Evolutionary conservation across 2,888 invertebrate species (phyloP).

Genomic region (Sinotaia quadrata): DNA sequence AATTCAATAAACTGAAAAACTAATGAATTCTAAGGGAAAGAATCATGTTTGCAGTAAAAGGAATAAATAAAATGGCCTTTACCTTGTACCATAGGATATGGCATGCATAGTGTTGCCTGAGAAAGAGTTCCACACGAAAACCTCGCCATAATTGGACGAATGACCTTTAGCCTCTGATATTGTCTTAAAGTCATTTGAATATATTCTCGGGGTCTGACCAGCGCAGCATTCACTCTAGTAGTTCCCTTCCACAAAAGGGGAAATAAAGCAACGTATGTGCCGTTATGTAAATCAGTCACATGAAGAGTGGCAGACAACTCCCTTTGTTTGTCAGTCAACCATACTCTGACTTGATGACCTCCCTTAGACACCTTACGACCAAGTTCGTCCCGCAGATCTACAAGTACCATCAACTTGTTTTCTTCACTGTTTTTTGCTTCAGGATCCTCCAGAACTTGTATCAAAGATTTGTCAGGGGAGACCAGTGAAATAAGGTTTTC

Average conservation of each 20-base stretch:
- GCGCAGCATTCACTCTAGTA: conserved; percentile 1
- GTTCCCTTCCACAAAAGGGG: conserved; percentile 23
- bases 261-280: conserved; percentile 25
- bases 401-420: conserved; percentile 17
- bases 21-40: too few relatives aligned
- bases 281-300: conserved; percentile 30
- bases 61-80: too few relatives aligned
- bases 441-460: too few relatives aligned
- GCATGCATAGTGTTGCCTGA: not conserved
- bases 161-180: not conserved
- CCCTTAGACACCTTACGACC: conserved; percentile 17
- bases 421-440: too few relatives aligned
- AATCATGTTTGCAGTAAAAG: too few relatives aligned
- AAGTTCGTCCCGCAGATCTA: conserved; percentile 13
- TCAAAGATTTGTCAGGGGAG: too few relatives aligned
- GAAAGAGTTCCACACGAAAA: not conserved
- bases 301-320: conserved; percentile 11
- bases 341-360: conserved; percentile 27
- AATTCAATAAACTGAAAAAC: too few relatives aligned
- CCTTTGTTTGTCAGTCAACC: conserved; percentile 11
- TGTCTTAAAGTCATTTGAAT: not conserved
- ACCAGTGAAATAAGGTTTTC: too few relatives aligned
- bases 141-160: not conserved
- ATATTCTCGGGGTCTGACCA: conserved; percentile 20
- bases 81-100: not conserved